Base-by-base conservation (phyloP, 1,140 invertebrate species). In the Reticulitermes speratus region DNA sequence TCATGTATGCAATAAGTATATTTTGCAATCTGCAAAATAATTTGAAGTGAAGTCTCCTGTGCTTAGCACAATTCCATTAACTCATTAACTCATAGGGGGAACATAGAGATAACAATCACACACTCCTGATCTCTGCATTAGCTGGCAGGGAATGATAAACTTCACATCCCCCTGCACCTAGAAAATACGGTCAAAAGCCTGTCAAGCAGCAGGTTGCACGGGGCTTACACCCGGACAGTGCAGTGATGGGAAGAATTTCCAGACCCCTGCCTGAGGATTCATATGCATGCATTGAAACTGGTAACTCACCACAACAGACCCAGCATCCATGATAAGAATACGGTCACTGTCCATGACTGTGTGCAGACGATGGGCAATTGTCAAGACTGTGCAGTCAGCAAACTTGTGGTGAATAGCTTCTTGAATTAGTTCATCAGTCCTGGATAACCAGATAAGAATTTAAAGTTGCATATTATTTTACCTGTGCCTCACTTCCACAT, bases 301-400 rank as follows among this genome's bases (percentile, higher is more conserved):
- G 2, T 7, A 65, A 82, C 65, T 38, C 44, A 87, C 95, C 65
- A 93, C 91, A 88, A 93, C 90, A 86, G 90, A 89, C 16, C 94
- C 94, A 25, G 92, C 93, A 89, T 95, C 94, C 91, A 97, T 92
- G 11, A 96, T 95, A 87, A 96, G 88, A 14, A 96, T 93, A 90
- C 91, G 90, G 45, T 88, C 90, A 44, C 89, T 90, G 87, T 94
- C 93, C 90, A 94, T 91, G 52, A 94, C 93, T 0, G 96, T 97
- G 88, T 96, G 94, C 21, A 97, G 90, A 69, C 96, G 92, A 91
- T 97, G 96, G 19, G 96, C 96, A 88, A 97, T 97, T 3, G 93
- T 94, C 23, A 94, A 89, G 21, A 94, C 91, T 9, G 93, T 94
- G 84, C 91, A 91, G 85, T 92, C 90, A 44, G 87, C 88, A 89